These are phyloP conservation scores for Cranoglanis bouderius DNA, from an alignment of 2,113 vertebrate species.

Conservation along the genomic window DNA sequence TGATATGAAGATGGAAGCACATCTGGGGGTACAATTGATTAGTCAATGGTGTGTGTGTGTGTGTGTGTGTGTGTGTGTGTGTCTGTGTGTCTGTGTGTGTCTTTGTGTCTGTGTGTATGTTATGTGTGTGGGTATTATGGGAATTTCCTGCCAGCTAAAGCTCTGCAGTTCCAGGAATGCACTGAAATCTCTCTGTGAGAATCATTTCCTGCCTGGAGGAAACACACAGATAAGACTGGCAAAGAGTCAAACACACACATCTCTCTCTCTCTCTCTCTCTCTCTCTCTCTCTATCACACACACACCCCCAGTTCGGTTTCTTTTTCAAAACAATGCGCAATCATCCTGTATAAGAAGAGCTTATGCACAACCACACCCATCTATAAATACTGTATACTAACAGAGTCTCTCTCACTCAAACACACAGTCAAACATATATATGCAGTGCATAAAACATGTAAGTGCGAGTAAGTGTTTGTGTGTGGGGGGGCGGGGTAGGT, in stretches of 20 bases:
- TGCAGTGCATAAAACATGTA: neutral
- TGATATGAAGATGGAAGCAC: slow-evolving; percentile 11
- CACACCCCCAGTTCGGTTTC: neutral
- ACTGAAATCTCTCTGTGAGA: slow-evolving; percentile 48
- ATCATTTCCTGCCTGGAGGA: slow-evolving; percentile 65
- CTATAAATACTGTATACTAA: neutral
- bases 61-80: slow-evolving; percentile 27
- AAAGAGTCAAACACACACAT: slow-evolving; percentile 56
- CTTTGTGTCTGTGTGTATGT: slow-evolving; percentile 13
- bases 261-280: neutral
- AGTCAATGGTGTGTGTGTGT: slow-evolving; percentile 10
- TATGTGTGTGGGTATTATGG: neutral
- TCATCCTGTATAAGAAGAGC: neutral
- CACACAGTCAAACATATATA: neutral
- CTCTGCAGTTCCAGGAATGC: slow-evolving; percentile 47
- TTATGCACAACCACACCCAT: neutral
- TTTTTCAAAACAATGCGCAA: slow-evolving; percentile 22
- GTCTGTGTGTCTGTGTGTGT: neutral
- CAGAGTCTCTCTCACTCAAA: neutral
- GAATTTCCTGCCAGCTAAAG: slow-evolving; percentile 47
- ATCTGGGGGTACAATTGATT: slow-evolving; percentile 24
- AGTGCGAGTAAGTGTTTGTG: neutral
- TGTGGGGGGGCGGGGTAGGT: neutral
- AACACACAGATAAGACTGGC: slow-evolving; percentile 62
- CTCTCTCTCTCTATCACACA: slow-evolving; percentile 1